Conservation (phyloP, 1,140 invertebrate species). For the Drosophila kohkoa region DNA sequence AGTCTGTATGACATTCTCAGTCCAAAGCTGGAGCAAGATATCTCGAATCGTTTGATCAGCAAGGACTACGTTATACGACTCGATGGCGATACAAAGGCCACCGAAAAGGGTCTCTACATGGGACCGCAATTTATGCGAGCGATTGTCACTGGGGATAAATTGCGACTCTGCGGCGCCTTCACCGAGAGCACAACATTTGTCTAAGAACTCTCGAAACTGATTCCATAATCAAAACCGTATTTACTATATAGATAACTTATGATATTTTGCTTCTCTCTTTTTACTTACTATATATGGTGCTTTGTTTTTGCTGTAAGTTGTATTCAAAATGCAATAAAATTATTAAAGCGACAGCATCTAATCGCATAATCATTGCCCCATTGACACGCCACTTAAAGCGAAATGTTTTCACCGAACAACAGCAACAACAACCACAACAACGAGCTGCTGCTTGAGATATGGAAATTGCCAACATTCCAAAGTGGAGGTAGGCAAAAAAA, state of each 20-base stretch:
- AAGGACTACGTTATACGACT: constrained; percentile 80
- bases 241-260: background rate
- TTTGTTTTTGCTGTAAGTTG: constrained; percentile 28
- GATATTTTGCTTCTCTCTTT: constrained; percentile 6
- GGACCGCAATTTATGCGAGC: constrained; percentile 82
- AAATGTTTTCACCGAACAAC: constrained; percentile 49
- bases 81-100: constrained; percentile 55
- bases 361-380: constrained; percentile 25
- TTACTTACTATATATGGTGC: constrained; percentile 26
- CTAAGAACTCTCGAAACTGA: constrained; percentile 21
- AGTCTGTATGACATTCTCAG: constrained; percentile 60
- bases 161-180: constrained; percentile 82
- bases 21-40: constrained; percentile 61
- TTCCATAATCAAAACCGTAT: constrained; percentile 9
- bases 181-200: constrained; percentile 81
- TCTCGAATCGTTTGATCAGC: constrained; percentile 64
- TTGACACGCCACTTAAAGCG: constrained; percentile 30
- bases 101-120: constrained; percentile 61
- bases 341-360: constrained; percentile 11
- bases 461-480: constrained; percentile 60
- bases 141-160: constrained; percentile 73
- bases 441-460: constrained; percentile 45
- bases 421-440: constrained; percentile 22
- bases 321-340: constrained; percentile 27
- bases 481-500: constrained; percentile 24